phyloP scores from a whole-genome alignment of 2,888 invertebrate genomes.

The Spisula solida region DNA sequence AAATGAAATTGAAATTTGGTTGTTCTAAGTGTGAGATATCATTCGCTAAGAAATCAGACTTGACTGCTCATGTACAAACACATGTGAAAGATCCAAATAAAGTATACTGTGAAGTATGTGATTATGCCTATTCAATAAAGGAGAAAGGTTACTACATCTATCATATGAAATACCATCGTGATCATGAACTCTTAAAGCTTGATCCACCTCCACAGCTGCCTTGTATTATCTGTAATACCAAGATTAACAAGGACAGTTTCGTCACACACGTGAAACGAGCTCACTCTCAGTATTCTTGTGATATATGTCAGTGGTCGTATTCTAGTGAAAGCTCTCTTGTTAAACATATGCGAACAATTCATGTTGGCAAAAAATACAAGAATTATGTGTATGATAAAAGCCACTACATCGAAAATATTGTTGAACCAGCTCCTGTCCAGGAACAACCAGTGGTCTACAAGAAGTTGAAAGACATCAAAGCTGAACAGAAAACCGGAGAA shows the following conservation, averaged over 20 bases:
- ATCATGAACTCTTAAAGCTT: conserved; percentile 45
- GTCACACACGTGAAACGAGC: conserved; percentile 53
- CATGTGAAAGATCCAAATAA: conserved; percentile 58
- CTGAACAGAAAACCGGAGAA: conserved; percentile 30
- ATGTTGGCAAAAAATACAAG: conserved; percentile 54
- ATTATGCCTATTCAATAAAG: conserved; percentile 51
- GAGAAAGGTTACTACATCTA: conserved; percentile 67
- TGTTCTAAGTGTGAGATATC: conserved; percentile 62
- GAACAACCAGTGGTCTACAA: conserved; percentile 52
- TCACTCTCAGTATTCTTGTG: conserved; percentile 60
- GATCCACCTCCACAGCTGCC: conserved; percentile 43
- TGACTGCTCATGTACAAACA: conserved; percentile 52
- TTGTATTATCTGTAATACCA: conserved; percentile 56
- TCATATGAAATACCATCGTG: conserved; percentile 66
- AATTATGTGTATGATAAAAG: conserved; percentile 45
- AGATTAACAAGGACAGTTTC: conserved; percentile 46
- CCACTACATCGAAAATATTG: conserved; percentile 35
- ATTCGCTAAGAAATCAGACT: conserved; percentile 59
- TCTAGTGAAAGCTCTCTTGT: conserved; percentile 54
- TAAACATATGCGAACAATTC: conserved; percentile 58
- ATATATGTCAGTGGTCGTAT: conserved; percentile 67
- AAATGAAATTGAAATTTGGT: conserved; percentile 51
- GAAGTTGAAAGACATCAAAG: conserved; percentile 60
- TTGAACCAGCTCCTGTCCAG: conserved; percentile 37
- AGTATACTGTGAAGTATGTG: conserved; percentile 63